Percentiles rank a stretch among this genome's conserved stretches.
phyloP scores from a whole-genome alignment of 2,888 invertebrate species.

The Pyrrhosoma nymphula region DNA sequence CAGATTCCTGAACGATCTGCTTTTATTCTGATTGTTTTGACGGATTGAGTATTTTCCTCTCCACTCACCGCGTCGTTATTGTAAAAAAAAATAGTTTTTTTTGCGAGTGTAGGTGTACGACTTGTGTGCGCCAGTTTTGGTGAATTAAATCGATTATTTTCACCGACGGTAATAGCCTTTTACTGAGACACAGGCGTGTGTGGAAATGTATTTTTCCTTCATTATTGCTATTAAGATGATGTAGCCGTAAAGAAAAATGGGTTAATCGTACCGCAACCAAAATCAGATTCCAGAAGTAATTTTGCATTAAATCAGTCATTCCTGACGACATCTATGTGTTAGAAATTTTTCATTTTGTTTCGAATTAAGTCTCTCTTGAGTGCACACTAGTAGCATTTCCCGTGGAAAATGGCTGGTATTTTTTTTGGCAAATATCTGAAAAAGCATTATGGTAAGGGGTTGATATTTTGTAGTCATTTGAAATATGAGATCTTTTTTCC shows the following conservation, averaged over 20 bases:
- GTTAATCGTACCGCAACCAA: neutral
- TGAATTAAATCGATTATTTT: neutral
- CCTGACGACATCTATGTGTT: too few species aligned
- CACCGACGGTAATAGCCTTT: neutral
- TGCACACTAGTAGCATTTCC: neutral
- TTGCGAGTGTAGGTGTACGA: neutral
- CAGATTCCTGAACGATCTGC: neutral
- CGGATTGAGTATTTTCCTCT: neutral
- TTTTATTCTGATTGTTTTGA: constrained; percentile 37
- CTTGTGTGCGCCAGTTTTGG: neutral
- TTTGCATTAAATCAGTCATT: too few species aligned
- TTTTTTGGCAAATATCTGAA: too few species aligned
- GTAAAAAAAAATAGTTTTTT: neutral
- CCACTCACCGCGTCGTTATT: neutral
- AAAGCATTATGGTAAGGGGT: too few species aligned
- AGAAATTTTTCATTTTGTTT: neutral
- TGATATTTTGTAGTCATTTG: too few species aligned
- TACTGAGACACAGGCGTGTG: neutral
- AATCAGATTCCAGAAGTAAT: neutral
- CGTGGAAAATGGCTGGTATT: too few species aligned
- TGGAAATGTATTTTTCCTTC: neutral
- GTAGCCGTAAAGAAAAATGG: neutral
- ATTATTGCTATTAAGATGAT: neutral
- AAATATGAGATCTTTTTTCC: too few species aligned
- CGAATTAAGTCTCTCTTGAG: neutral